A percentile compares a stretch with the other conserved stretches of the same genome.
Conservation (phyloP, 2,888 invertebrate species). For the Orchesellides sinensis region DNA sequence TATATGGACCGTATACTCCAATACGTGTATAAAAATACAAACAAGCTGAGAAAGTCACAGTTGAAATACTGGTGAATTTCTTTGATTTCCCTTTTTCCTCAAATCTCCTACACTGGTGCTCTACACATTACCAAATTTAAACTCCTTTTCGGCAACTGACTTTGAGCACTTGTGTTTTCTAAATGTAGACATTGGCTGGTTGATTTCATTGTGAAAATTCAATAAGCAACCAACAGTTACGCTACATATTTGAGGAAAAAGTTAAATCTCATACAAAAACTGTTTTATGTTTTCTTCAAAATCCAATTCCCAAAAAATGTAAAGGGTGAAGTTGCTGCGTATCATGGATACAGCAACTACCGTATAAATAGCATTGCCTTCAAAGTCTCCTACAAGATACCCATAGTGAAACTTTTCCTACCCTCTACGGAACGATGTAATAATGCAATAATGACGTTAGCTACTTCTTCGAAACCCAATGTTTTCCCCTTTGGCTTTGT, state of each 20-base stretch:
- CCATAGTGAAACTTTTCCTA: conserved; percentile 38
- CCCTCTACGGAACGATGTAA: conserved; percentile 38
- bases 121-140: not conserved
- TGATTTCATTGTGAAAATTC: not conserved
- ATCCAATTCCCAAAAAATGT: too few species aligned
- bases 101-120: not conserved
- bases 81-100: too few species aligned
- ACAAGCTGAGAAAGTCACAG: too few species aligned
- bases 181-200: not conserved
- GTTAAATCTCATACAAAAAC: not conserved
- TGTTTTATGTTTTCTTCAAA: too few species aligned
- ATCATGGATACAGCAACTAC: not conserved
- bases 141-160: not conserved
- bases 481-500: not conserved
- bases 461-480: conserved; percentile 14
- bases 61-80: too few species aligned
- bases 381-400: not conserved
- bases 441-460: conserved; percentile 40
- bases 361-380: not conserved
- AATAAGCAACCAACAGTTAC: not conserved
- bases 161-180: not conserved
- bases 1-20: too few species aligned
- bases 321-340: too few species aligned
- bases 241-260: not conserved
- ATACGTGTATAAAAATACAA: too few species aligned